Base-by-base conservation (phyloP, 2,797 vertebrate genomes). In the Alosa sapidissima region DNA sequence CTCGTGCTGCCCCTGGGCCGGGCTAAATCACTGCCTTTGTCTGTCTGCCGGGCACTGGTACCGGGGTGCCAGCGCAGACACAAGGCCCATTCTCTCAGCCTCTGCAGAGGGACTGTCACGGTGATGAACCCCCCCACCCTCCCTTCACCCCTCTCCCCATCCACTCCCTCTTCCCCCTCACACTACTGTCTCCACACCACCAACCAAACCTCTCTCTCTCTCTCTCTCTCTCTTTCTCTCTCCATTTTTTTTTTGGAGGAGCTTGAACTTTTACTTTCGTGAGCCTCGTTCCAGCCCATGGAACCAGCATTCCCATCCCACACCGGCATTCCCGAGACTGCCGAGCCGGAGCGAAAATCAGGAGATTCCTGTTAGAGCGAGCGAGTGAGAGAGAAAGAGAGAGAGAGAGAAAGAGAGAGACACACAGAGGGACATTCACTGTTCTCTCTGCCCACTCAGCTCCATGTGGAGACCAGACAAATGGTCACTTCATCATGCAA, bases 1-100 rank as follows among this genome's bases (percentile, higher is more conserved):
- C 93, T 93, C 84, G 83, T 93, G 93, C 93, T 93, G 90, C 85
- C 91, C 36, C 36, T 45, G 88, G 83, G 90, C 88, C 85, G 58
- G 85, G 87, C 89, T 94, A 95, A 95, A 95, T 93, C 86, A 55
- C 86, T 52, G 88, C 89, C 94, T 94, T 96, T 96, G 96, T 96
- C 92, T 83, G 49, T 55, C 81, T 58, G 47, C 45, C 48, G 55
- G 84, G 82, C 87, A 75, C 91, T 93, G 93, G 95, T 95, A 95
- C 95, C 90, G 90, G 87, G 87, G 90, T 90, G 88, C 91, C 91
- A 89, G 87, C 86, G 58, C 87, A 89, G 87, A 91, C 87, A 92
- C 88, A 89, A 91, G 91, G 88, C 72, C 93, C 89, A 93, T 95
- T 95, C 93, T 95, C 85, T 89, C 87, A 90, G 92, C 89, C 89